Base-by-base conservation (phyloP, 2,888 invertebrate genomes). In the Drosophila niveifrons region DNA sequence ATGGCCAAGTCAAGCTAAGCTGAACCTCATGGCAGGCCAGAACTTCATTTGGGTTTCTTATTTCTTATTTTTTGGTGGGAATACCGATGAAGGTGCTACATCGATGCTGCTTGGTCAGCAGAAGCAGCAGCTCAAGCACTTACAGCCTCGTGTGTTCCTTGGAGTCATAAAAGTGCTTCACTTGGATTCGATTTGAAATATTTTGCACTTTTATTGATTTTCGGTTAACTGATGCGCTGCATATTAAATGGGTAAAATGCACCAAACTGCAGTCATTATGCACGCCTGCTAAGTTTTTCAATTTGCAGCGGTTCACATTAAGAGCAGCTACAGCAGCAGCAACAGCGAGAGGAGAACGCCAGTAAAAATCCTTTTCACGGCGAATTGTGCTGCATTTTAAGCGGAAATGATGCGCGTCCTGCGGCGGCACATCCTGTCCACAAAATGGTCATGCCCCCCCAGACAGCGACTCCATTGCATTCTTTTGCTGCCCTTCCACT, bases 361-460 rank as follows among this genome's bases (percentile, higher is more conserved):
- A 69, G 74, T 57, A 66, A 69, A 55, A 83, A 75, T 73, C 79
- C 76, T 72, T 85, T 84, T 84, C 88, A 84, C 88, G 83, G 85
- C 82, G 84, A 82, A 87, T 87, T 87, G 88, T 84, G 86, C 84
- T 84, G 88, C 83, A 88, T 88, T 84, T 84, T 82, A 78, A 84
- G 78, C 84, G 84, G 88, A 84, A 84, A 84, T 84, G 88, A 88
- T 83, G 88, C 81, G 86, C 84, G 73, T 84, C 84, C 84, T 88
- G 87, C 86, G 86, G 88, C 86, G 73, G 72, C 82, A 81, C 89
- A 86, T 88, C 87, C 84, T 87, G 75, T 66, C 85, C 78, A 71
- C 86, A 77, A 85, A 88, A 78, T 76, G 78, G 85, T 74, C 72
- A 65, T 65, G 65, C 70, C 73, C 58, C 58, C 55, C 57, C 48